Conservation (phyloP, 2,888 invertebrate species). For the Napeogenes sylphis region DNA sequence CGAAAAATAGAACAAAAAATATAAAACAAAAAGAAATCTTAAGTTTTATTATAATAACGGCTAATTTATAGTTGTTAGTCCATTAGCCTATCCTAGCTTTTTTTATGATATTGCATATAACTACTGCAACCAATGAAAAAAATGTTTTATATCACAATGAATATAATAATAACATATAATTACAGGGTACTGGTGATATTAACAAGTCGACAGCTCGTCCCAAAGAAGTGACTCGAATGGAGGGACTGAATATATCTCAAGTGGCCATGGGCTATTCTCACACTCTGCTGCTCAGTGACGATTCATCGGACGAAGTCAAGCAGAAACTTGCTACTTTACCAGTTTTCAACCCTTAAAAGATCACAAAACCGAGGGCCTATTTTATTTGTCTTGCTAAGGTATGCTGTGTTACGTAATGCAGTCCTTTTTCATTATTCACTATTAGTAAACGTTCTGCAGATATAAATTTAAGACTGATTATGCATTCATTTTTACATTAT, state of each 20-base stretch:
- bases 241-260: conserved; percentile 85
- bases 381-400: conserved; percentile 1
- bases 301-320: conserved; percentile 73
- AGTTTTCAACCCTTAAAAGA: conserved; percentile 32
- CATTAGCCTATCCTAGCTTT: no score
- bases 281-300: conserved; percentile 81
- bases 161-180: conserved; percentile 17
- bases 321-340: conserved; percentile 73
- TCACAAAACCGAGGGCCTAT: not conserved
- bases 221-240: conserved; percentile 88
- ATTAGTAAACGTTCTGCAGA: no score
- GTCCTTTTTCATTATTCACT: no score
- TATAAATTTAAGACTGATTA: no score
- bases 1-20: no score
- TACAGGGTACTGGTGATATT: conserved; percentile 91
- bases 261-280: conserved; percentile 92
- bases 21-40: no score
- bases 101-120: no score
- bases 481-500: no score
- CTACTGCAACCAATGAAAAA: no score
- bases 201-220: conserved; percentile 92
- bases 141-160: not conserved
- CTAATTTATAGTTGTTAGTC: no score
- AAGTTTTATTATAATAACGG: no score
- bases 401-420: no score